Base-by-base conservation (phyloP, 2,797 vertebrate genomes). In the Chelon labrosus region DNA sequence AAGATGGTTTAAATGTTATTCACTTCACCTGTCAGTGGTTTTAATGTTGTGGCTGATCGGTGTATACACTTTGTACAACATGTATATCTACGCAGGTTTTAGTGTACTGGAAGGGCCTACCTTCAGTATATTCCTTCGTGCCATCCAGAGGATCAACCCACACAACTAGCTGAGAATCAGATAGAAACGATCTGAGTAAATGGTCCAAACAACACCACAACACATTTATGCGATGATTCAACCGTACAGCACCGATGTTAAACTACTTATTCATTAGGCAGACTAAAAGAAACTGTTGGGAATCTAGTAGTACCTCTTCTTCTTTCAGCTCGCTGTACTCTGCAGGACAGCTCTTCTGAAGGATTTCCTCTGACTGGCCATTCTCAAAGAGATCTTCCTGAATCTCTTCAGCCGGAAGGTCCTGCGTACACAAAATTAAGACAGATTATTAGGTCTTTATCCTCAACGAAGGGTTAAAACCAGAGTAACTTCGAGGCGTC, bases 71-170 rank as follows among this genome's bases (percentile, higher is more conserved):
- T 5, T 31, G 31, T 7, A 31, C 16, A 54, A n/a, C 5, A 64
- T 9, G 50, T 7, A 10, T 1, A 11, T 11, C 3, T 35, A 56
- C 16, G 41, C 37, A 17, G 42, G 4, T 13, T 51, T 65, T 35
- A 7, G 47, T 16, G 19, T 10, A 46, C 55, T 19, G 16, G 12
- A 42, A 20, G 4, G 57, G 31, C 85, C 83, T 80, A 99, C 98
- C 98, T 97, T 99, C 98, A 17, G 98, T 99, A 70, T 97, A 99
- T 84, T 99, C 98, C 89, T 99, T 99, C 62, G 98, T 99, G 65
- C 98, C 98, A 84, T 99, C 98, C 42, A 99, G 92, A 51, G 98
- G 98, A 88, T 99, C 98, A 5, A 99, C 97, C 98, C 98, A 99
- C 71, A 99, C 97, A 47, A 99, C 97, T 16, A 99, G 93, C 98